Evolutionary conservation across 2,888 invertebrate genomes (phyloP).

Genomic region (Apocheima hispidaria): DNA sequence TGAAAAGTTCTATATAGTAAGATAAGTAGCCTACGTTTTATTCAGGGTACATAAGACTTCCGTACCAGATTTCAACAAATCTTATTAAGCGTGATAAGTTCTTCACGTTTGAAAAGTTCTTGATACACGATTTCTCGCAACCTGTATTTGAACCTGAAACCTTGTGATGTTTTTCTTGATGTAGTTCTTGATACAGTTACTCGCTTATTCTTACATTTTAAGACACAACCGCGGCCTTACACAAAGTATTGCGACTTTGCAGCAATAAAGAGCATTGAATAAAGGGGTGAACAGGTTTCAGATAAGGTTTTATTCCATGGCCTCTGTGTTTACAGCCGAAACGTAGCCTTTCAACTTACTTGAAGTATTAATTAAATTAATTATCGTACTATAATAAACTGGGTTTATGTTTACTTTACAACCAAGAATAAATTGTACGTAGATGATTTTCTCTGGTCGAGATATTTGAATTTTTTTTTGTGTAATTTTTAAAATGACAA

Average conservation of each 20-base stretch:
- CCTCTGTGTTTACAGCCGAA: constrained; percentile 50
- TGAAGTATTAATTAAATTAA: constrained; percentile 44
- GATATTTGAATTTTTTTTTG: background rate
- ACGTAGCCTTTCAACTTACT: constrained; percentile 43
- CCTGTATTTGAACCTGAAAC: no score
- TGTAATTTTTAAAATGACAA: background rate
- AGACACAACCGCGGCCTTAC: constrained; percentile 34
- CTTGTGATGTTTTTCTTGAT: background rate
- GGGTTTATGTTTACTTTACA: constrained; percentile 34
- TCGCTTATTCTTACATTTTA: constrained; percentile 8
- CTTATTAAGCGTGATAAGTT: no score
- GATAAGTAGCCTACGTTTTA: no score
- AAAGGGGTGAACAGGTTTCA: constrained; percentile 61
- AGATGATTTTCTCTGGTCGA: constrained; percentile 2
- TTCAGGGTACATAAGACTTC: no score
- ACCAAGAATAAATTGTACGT: constrained; percentile 18
- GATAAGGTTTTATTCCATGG: constrained; percentile 67
- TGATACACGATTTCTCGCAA: no score
- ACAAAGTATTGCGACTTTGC: constrained; percentile 69
- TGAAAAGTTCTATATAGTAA: no score
- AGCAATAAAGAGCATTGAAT: constrained; percentile 71
- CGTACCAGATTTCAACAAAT: no score
- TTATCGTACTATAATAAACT: constrained; percentile 44
- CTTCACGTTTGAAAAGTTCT: no score
- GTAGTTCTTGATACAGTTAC: background rate